Conservation (phyloP, 2,888 invertebrate species). For the Catocala sponsa region DNA sequence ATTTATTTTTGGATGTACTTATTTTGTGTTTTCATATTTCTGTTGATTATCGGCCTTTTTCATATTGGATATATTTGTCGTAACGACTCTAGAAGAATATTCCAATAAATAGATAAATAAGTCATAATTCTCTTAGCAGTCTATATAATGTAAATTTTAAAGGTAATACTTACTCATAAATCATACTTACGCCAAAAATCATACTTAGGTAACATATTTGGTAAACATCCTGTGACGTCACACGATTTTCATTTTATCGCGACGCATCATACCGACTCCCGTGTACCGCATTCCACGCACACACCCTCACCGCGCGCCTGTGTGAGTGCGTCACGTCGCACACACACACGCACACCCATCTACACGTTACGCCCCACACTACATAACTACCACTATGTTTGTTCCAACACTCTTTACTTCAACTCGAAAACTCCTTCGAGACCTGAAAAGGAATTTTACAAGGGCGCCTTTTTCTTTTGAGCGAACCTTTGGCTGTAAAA, state of each 20-base stretch:
- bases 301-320: slow-evolving; percentile 40
- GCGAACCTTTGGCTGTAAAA: slow-evolving; percentile 76
- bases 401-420: slow-evolving; percentile 59
- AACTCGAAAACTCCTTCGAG: slow-evolving; percentile 75
- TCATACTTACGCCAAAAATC: slow-evolving; percentile 25
- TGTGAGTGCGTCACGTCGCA: slow-evolving; percentile 66
- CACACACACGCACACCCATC: slow-evolving; percentile 64
- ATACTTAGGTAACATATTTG: slow-evolving; percentile 26
- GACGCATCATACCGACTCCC: slow-evolving; percentile 57
- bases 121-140: too few species aligned
- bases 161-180: not conserved
- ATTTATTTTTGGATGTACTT: not conserved
- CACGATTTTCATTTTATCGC: slow-evolving; percentile 54
- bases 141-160: not conserved
- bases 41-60: not conserved
- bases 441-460: slow-evolving; percentile 83
- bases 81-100: not conserved
- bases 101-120: too few species aligned
- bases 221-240: slow-evolving; percentile 64
- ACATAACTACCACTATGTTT: slow-evolving; percentile 65
- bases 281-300: slow-evolving; percentile 73
- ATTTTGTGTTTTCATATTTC: not conserved
- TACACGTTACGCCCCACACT: slow-evolving; percentile 76
- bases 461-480: slow-evolving; percentile 81
- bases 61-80: not conserved